A percentile compares a stretch with the other conserved stretches of the same genome.
These are phyloP conservation scores for Todus mexicanus DNA, from an alignment of 2,797 vertebrate species.

Conservation along the genomic window DNA sequence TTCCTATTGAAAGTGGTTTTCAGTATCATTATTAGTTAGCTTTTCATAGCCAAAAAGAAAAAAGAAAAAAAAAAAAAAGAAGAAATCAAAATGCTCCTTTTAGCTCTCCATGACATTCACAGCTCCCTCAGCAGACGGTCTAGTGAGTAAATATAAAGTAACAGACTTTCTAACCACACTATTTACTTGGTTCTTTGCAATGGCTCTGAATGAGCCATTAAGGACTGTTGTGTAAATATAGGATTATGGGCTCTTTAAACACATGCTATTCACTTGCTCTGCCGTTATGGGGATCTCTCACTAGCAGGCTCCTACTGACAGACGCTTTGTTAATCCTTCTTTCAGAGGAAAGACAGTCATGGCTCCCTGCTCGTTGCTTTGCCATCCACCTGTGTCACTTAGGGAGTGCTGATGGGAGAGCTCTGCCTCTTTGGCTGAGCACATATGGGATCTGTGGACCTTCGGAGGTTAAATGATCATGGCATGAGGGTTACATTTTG, in stretches of 20 bases:
- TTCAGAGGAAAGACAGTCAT: not conserved
- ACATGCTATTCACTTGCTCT: slow-evolving; percentile 57
- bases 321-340: slow-evolving; percentile 31
- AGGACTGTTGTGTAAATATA: slow-evolving; percentile 70
- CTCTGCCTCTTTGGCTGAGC: not conserved
- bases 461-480: not conserved
- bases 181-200: slow-evolving; percentile 68
- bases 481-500: not conserved
- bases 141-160: slow-evolving; percentile 70
- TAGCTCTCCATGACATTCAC: slow-evolving; percentile 56
- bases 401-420: not conserved
- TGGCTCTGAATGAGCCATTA: slow-evolving; percentile 69
- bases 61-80: not conserved
- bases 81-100: slow-evolving; percentile 40
- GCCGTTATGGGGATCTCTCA: slow-evolving; percentile 49
- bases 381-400: not conserved
- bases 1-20: slow-evolving; percentile 49
- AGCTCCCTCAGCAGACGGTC: slow-evolving; percentile 61
- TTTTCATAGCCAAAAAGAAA: slow-evolving; percentile 22
- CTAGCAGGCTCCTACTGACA: slow-evolving; percentile 38
- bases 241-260: slow-evolving; percentile 71
- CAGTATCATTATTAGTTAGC: slow-evolving; percentile 49
- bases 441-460: not conserved
- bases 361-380: not conserved
- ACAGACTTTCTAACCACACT: slow-evolving; percentile 63